Percentiles rank a stretch among this genome's conserved stretches.
phyloP scores from a whole-genome alignment of 2,888 invertebrate species.

The Gerosis bhagava region DNA sequence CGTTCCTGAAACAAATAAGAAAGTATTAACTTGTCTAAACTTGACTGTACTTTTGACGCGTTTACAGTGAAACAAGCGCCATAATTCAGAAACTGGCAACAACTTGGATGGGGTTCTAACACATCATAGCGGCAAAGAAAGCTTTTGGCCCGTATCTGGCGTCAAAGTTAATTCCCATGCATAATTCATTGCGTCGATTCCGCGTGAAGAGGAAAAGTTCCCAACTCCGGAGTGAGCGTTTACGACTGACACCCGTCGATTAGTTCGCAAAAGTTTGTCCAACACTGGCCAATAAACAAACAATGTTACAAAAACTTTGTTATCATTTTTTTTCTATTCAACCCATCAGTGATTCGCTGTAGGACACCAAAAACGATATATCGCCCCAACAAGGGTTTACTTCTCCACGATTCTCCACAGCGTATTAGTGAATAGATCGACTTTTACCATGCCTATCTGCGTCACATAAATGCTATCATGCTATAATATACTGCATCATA shows the following conservation, averaged over 20 bases:
- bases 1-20: conserved; percentile 24
- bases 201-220: conserved; percentile 66
- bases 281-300: conserved; percentile 20
- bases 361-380: no score
- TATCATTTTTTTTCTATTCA: no score
- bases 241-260: conserved; percentile 50
- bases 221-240: conserved; percentile 47
- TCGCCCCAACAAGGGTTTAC: no score
- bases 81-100: conserved; percentile 75
- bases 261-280: conserved; percentile 28
- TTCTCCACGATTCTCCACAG: no score
- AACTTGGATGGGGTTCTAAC: conserved; percentile 79
- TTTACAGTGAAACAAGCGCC: conserved; percentile 72
- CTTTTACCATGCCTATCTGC: no score
- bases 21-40: conserved; percentile 36
- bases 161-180: conserved; percentile 80
- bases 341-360: no score
- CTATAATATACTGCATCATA: no score
- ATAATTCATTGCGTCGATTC: conserved; percentile 75
- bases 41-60: conserved; percentile 55
- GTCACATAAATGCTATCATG: no score
- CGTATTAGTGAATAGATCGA: no score
- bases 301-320: conserved; percentile 10
- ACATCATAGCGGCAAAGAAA: conserved; percentile 80
- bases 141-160: conserved; percentile 76